Conservation (phyloP, 2,797 vertebrate genomes). For the Fistularia commersonii region DNA sequence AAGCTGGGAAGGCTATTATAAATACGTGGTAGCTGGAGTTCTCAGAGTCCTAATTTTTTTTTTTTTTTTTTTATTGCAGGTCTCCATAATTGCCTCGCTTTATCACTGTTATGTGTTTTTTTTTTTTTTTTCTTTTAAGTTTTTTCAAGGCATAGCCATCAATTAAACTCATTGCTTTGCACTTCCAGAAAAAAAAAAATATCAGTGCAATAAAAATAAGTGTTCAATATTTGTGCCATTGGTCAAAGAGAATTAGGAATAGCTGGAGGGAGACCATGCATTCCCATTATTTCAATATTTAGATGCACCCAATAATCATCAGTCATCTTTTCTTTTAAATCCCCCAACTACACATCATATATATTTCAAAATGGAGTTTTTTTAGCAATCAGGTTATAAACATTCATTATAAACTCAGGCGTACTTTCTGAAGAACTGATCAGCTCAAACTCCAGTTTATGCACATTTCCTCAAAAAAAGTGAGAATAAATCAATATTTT, state of each 20-base stretch:
- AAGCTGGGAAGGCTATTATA: conserved; percentile 41
- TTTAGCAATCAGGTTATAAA: neutral
- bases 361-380: neutral
- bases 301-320: too few relatives aligned
- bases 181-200: conserved; percentile 18
- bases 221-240: conserved; percentile 7
- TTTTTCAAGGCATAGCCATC: conserved; percentile 36
- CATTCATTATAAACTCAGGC: neutral
- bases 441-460: conserved; percentile 10
- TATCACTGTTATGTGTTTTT: conserved; percentile 18
- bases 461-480: neutral
- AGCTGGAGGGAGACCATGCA: conserved; percentile 1
- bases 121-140: conserved; percentile 11
- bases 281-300: neutral
- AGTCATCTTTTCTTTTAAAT: too few relatives aligned
- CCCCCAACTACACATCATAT: too few relatives aligned
- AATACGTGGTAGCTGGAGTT: conserved; percentile 31
- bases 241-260: conserved; percentile 6
- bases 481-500: too few relatives aligned
- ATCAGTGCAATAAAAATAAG: conserved; percentile 32
- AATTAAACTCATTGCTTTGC: conserved; percentile 24
- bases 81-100: neutral
- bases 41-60: conserved; percentile 14
- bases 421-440: neutral
- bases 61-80: conserved; percentile 39